Conservation (phyloP, 2,888 invertebrate species). For the Drosophila histrio region DNA sequence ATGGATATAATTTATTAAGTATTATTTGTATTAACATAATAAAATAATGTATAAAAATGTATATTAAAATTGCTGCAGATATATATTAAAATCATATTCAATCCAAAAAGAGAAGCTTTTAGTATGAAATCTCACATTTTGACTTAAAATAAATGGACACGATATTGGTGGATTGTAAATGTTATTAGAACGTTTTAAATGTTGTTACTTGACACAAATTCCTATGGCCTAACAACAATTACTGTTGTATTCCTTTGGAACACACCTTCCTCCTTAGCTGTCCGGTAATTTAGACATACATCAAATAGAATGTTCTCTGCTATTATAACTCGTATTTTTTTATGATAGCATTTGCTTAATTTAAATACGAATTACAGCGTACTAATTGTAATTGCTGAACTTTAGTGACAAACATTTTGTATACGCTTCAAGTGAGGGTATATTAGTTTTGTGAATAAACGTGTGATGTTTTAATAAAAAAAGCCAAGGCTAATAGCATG, state of each 20-base stretch:
- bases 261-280: slow-evolving; percentile 29
- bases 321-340: slow-evolving; percentile 14
- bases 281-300: slow-evolving; percentile 1
- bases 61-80: too few relatives aligned
- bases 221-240: slow-evolving; percentile 23
- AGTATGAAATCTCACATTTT: too few relatives aligned
- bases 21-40: too few relatives aligned
- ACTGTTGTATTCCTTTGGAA: background rate
- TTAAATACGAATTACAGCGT: slow-evolving; percentile 41
- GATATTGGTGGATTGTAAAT: background rate
- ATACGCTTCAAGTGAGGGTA: background rate
- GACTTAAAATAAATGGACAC: background rate
- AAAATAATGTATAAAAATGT: too few relatives aligned
- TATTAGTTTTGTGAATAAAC: background rate
- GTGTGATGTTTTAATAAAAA: too few relatives aligned
- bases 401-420: slow-evolving; percentile 20
- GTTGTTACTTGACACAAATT: slow-evolving; percentile 17
- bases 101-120: too few relatives aligned
- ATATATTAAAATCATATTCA: too few relatives aligned
- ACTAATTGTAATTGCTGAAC: slow-evolving; percentile 49
- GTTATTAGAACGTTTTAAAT: background rate
- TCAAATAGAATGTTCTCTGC: background rate
- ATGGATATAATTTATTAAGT: too few relatives aligned
- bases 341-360: slow-evolving; percentile 34
- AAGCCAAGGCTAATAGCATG: background rate